Conservation (phyloP, 2,797 vertebrate species). For the Acipenser oxyrinchus region DNA sequence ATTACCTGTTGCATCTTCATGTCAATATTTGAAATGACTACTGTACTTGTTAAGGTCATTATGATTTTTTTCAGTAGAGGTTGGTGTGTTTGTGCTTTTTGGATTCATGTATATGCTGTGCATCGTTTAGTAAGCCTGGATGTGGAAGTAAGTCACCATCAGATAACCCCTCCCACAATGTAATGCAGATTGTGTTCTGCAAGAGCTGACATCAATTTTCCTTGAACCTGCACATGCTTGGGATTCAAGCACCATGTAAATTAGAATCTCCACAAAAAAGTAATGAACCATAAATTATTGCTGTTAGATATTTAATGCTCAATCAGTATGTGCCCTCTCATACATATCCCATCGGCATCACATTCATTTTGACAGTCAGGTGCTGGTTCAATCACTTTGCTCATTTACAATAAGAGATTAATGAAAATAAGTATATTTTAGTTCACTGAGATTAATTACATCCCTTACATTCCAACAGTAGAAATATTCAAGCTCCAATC, state of each 20-base stretch:
- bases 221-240: conserved; percentile 52
- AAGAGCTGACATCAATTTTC: conserved; percentile 43
- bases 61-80: no score
- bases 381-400: conserved; percentile 71
- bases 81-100: no score
- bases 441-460: conserved; percentile 84
- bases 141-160: no score
- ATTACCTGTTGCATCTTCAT: neutral
- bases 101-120: no score
- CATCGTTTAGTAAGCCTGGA: no score
- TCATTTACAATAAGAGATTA: conserved; percentile 87
- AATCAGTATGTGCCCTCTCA: conserved; percentile 70
- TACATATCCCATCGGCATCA: conserved; percentile 70
- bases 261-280: conserved; percentile 66
- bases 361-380: conserved; percentile 66
- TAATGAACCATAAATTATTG: conserved; percentile 76
- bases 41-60: conserved; percentile 1
- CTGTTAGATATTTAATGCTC: conserved; percentile 75
- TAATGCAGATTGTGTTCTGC: conserved; percentile 24
- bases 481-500: conserved; percentile 79
- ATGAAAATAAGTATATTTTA: conserved; percentile 83
- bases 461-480: conserved; percentile 67
- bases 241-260: conserved; percentile 64
- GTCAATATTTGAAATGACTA: conserved; percentile 9
- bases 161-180: neutral